A percentile compares a stretch with the other conserved stretches of the same genome.
These are phyloP conservation scores for Paedocypris sp. DNA, from an alignment of 2,113 vertebrate species.

Conservation along the genomic window DNA sequence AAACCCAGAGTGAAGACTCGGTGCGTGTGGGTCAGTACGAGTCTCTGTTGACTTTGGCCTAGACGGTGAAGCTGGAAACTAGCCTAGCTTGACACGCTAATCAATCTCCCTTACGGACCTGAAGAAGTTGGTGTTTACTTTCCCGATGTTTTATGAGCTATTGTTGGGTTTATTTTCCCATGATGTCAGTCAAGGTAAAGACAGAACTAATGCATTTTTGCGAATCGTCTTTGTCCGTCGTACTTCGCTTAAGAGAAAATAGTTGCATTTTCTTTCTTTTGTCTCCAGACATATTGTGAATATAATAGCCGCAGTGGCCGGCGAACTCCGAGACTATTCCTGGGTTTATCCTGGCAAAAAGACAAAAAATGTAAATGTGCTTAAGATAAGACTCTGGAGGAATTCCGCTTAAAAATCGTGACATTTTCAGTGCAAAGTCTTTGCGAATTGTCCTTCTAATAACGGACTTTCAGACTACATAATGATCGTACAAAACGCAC, in stretches of 20 bases:
- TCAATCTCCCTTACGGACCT: conserved; percentile 15
- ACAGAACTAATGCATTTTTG: not conserved
- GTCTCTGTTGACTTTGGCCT: conserved; percentile 21
- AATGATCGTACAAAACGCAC: not conserved
- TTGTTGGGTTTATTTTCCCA: conserved; percentile 3
- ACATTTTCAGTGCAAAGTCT: not conserved
- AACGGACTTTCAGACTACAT: not conserved
- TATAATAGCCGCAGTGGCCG: too few relatives aligned
- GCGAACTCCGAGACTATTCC: too few relatives aligned
- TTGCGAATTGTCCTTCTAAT: not conserved
- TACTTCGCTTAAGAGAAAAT: conserved; percentile 6
- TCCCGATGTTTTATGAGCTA: not conserved
- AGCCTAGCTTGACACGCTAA: conserved; percentile 13
- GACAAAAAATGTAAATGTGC: not conserved
- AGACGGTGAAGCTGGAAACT: conserved; percentile 2
- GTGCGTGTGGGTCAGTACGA: not conserved
- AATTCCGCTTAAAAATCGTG: too few relatives aligned
- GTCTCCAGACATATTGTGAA: not conserved
- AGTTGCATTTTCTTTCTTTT: not conserved
- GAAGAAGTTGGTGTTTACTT: conserved; percentile 19
- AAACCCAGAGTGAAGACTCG: not conserved
- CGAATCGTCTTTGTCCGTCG: not conserved
- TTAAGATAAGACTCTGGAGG: too few relatives aligned
- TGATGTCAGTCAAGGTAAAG: not conserved
- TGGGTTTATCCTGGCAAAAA: too few relatives aligned